Base-by-base conservation (phyloP, 2,113 vertebrate genomes). In the Canis aureus region DNA sequence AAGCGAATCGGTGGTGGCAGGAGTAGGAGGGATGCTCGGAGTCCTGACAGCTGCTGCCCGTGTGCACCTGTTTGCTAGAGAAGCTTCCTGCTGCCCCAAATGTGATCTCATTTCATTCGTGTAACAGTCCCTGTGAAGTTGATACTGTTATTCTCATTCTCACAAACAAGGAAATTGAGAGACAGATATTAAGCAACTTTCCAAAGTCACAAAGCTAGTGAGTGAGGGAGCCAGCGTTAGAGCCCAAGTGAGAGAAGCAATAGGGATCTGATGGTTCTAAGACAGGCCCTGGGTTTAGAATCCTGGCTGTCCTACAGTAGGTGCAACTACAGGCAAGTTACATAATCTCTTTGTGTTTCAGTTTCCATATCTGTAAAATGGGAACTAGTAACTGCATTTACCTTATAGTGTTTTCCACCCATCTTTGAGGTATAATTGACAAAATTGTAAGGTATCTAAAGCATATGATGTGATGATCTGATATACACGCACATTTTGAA, bases 61-160 rank as follows among this genome's bases (percentile, higher is more conserved):
- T 0, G 5, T 5, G 2, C 2, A 3, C n/a, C 85, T 49, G n/a
- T n/a, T 13, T 5, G 10, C 5, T 2, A 9, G 53, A 71, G 25
- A 10, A 2, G n/a, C 7, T 11, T 23, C 67, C 66, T n/a, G 86
- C 32, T 3, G 27, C 12, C 43, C 51, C 5, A 0, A 4, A 1
- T 1, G 4, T 22, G 4, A 20, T 11, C 22, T 80, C 27, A 16
- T 5, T 71, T 51, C 20, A 71, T 69, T 11, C 87, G 7, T 19
- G 1, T 25, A 59, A 64, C 76, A 35, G 12, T 12, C n/a, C 38
- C n/a, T 19, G 15, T 4, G 11, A n/a, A 2, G 19, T 2, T 6
- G 17, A 15, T 53, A 6, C 0, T 53, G 19, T 59, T 62, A 57
- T 57, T 51, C n/a, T 8, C 53, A 8, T 35, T 17, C 82, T 89